Evolutionary conservation across 2,797 vertebrate species (phyloP), one percentile per base, ranked within the genome.

Genomic region (Smutsia gigantea): DNA sequence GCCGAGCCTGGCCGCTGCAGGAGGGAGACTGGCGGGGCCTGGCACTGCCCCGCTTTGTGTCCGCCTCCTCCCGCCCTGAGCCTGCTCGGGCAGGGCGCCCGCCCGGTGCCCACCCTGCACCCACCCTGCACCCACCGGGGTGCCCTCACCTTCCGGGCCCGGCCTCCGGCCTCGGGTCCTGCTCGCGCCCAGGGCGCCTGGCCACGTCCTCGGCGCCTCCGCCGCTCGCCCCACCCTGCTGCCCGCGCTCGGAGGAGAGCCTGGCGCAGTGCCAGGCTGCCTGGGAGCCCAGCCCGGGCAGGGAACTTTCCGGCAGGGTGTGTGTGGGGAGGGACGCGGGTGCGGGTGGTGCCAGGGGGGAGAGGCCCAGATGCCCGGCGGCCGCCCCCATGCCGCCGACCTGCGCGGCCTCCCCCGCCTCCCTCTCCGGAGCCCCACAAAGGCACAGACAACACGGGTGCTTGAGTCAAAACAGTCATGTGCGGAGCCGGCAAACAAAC

Each of bases 11-110:
- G 59, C 46, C 57, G 46, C 13, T 72, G 59, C 37, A 10, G 29
- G 64, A 4, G 55, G 86, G 68, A 72, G 57, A 66, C 79, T 7
- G 11, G 95, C 29, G 25, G 29, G 7, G 94, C 97, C 89, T 96
- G 97, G 97, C 96, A 97, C 92, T 95, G 90, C 90, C 96, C 92
- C 23, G 94, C 97, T 97, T 97, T 97, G 97, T 97, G 96, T 88
- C 94, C 31, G 46, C 64, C 37, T 75, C 77, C 84, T 55, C 83
- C 29, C 53, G 0, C n/a, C 59, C 49, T 23, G 1, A 9, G 92
- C 95, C 95, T 42, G 71, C 59, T 89, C 64, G 34, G 1, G 57
- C 75, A 71, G 25, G 34, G 71, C 87, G 3, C 7, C 83, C 64
- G 0, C 87, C 2, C 2, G 8, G 64, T 0, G 42, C 81, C 96